Evolutionary conservation across 2,888 invertebrate genomes (phyloP).

Genomic region (Macrophya alboannulata): DNA sequence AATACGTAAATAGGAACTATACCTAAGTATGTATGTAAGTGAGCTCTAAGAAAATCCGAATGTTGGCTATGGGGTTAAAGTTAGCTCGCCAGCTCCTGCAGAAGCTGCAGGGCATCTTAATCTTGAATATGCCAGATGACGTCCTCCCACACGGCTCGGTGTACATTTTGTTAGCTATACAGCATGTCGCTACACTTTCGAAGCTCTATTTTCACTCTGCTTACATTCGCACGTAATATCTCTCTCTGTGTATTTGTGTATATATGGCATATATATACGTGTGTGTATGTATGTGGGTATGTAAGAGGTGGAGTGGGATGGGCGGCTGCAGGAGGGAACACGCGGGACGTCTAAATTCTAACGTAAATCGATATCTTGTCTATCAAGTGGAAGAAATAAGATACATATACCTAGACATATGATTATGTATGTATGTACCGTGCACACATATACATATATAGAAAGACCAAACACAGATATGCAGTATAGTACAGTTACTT

Average conservation of each 20-base stretch:
- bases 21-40: neutral
- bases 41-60: neutral
- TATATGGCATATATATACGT: neutral
- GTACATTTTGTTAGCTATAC: conserved; percentile 33
- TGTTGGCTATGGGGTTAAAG: conserved; percentile 34
- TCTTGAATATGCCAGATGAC: conserved; percentile 52
- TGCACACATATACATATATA: neutral
- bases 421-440: neutral
- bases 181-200: conserved; percentile 24
- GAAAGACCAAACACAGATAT: no score
- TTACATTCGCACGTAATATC: neutral
- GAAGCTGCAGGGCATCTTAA: conserved; percentile 47
- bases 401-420: neutral
- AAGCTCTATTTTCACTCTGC: conserved; percentile 9
- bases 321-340: neutral
- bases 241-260: neutral
- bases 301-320: neutral
- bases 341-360: neutral
- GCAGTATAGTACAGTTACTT: no score
- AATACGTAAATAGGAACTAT: neutral
- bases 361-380: neutral
- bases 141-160: conserved; percentile 47
- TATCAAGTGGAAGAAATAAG: neutral
- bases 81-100: conserved; percentile 2
- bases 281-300: neutral